phyloP scores from a whole-genome alignment of 2,888 invertebrate genomes.

The Phoronis australis region DNA sequence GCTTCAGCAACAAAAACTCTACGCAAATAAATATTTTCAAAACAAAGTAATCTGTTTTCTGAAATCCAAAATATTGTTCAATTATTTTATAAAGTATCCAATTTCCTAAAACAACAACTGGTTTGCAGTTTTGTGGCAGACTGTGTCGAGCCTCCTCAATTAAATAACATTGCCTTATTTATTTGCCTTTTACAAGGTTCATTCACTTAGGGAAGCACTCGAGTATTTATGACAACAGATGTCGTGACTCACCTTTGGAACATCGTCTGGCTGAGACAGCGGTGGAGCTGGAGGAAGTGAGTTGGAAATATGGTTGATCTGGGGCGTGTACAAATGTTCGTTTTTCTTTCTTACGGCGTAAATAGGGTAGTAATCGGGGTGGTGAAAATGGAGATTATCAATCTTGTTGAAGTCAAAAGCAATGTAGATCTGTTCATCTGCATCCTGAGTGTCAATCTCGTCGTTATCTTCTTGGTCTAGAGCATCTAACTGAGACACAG shows the following conservation, averaged over 20 bases:
- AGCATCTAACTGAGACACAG: slow-evolving; percentile 35
- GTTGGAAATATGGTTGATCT: slow-evolving; percentile 81
- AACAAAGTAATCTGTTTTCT: too few relatives aligned
- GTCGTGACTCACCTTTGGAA: slow-evolving; percentile 50
- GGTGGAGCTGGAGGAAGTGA: slow-evolving; percentile 69
- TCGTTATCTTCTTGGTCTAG: slow-evolving; percentile 59
- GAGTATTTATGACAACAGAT: too few relatives aligned
- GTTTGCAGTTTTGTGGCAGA: too few relatives aligned
- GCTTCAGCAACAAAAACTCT: too few relatives aligned
- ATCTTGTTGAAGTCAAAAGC: slow-evolving; percentile 82
- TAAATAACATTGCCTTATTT: too few relatives aligned
- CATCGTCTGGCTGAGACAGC: slow-evolving; percentile 62
- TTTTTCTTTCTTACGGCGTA: slow-evolving; percentile 57
- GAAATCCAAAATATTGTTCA: too few relatives aligned
- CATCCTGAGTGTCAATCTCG: slow-evolving; percentile 17
- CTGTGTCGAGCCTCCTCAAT: too few relatives aligned
- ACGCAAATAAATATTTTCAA: too few relatives aligned
- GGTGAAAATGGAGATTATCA: slow-evolving; percentile 76
- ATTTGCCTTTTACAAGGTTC: too few relatives aligned
- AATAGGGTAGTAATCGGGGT: slow-evolving; percentile 56
- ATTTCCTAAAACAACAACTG: too few relatives aligned
- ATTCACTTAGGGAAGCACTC: too few relatives aligned
- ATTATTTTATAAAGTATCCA: too few relatives aligned
- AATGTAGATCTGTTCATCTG: slow-evolving; percentile 77
- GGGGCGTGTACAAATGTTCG: slow-evolving; percentile 69